phyloP scores from a whole-genome alignment of 2,888 invertebrate genomes.

The Athalia cordata region DNA sequence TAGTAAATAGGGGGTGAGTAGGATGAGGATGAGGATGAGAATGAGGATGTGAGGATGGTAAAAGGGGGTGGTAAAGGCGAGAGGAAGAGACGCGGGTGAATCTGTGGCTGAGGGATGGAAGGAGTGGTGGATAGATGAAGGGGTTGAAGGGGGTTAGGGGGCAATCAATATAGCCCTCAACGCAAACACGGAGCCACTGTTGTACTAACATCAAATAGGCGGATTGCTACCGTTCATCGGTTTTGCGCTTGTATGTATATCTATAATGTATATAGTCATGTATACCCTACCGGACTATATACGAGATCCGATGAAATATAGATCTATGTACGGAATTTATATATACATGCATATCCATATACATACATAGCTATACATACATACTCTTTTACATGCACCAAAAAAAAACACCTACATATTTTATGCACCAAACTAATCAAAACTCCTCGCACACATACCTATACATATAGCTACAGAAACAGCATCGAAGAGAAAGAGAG shows the following conservation, averaged over 20 bases:
- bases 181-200: slow-evolving; percentile 73
- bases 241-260: slow-evolving; percentile 66
- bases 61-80: slow-evolving; percentile 33
- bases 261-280: neutral
- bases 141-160: slow-evolving; percentile 54
- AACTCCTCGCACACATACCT: too few species aligned
- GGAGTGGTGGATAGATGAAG: neutral
- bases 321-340: too few species aligned
- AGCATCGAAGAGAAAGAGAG: too few species aligned
- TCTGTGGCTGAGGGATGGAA: slow-evolving; percentile 20
- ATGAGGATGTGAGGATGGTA: neutral
- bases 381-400: too few species aligned
- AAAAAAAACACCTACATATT: too few species aligned
- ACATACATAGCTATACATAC: too few species aligned
- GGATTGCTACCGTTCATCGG: slow-evolving; percentile 69
- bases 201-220: slow-evolving; percentile 74
- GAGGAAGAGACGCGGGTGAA: slow-evolving; percentile 24
- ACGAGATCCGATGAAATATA: too few species aligned
- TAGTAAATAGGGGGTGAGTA: too few species aligned
- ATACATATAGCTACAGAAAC: too few species aligned
- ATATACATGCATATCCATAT: too few species aligned
- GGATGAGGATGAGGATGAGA: neutral
- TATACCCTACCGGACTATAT: neutral
- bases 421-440: too few species aligned
- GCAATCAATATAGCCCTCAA: slow-evolving; percentile 74